phyloP scores from a whole-genome alignment of 1,140 invertebrate genomes.

The Drosophila bifasciata region DNA sequence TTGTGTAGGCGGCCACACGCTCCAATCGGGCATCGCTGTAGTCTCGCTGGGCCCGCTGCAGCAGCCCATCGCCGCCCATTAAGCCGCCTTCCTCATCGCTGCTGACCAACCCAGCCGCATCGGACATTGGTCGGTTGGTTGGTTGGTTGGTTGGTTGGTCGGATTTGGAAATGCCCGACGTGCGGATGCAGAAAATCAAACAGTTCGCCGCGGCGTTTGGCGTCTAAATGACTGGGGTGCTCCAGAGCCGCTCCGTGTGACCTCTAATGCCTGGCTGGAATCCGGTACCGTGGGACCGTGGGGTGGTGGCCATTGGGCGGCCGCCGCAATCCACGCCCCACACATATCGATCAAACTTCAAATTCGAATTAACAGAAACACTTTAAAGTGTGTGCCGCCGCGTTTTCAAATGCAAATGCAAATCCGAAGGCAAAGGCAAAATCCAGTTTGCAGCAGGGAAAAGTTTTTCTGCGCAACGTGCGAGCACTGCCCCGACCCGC shows the following conservation, averaged over 20 bases:
- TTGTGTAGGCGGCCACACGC: conserved; percentile 70
- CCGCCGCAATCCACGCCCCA: conserved; percentile 39
- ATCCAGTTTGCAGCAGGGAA: conserved; percentile 23
- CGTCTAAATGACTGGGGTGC: conserved; percentile 67
- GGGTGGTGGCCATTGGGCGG: conserved; percentile 38
- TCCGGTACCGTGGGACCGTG: too few species aligned
- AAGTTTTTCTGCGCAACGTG: conserved; percentile 32
- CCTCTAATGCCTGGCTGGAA: conserved; percentile 58
- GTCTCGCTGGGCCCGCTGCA: conserved; percentile 48
- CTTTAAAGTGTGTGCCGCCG: conserved; percentile 71
- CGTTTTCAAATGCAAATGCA: conserved; percentile 44
- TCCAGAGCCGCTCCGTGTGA: conserved; percentile 41
- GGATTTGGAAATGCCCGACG: conserved; percentile 4
- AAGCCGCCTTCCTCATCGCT: conserved; percentile 59
- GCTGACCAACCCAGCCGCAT: conserved; percentile 56
- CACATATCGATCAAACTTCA: conserved; percentile 83
- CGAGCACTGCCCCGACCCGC: neutral
- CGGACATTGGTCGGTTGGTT: conserved; percentile 28
- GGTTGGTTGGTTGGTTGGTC: neutral
- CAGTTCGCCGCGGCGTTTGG: conserved; percentile 59
- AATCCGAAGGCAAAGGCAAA: conserved; percentile 27
- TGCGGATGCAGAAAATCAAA: conserved; percentile 58
- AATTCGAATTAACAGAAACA: conserved; percentile 69
- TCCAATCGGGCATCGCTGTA: conserved; percentile 72
- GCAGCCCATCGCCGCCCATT: conserved; percentile 17